Percentiles rank a stretch among this genome's conserved stretches.
Evolutionary conservation across 2,113 vertebrate genomes (phyloP).

Genomic region (Falcunculus frontatus): DNA sequence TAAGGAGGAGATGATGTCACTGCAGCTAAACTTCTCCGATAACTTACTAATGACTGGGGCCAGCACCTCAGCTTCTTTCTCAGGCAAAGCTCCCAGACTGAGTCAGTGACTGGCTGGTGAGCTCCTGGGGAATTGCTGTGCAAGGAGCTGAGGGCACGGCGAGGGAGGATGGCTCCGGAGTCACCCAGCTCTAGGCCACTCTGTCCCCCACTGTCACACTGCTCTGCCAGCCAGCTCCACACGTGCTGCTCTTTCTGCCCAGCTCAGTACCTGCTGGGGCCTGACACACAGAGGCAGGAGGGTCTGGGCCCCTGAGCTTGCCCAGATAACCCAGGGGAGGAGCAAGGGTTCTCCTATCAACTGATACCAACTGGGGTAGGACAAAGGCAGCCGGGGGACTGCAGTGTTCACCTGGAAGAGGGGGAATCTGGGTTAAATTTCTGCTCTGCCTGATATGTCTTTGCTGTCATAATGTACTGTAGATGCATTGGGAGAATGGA

Average conservation of each 20-base stretch:
- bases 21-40: neutral
- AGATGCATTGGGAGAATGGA: neutral
- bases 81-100: slow-evolving; percentile 1
- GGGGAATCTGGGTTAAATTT: neutral
- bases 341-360: neutral
- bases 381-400: neutral
- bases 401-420: neutral
- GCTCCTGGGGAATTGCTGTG: accelerated
- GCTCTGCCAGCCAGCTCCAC: neutral
- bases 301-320: neutral
- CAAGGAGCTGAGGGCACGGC: neutral
- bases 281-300: neutral
- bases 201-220: neutral
- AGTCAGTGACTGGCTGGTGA: neutral
- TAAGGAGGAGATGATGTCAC: slow-evolving; percentile 61
- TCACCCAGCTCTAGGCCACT: neutral
- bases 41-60: slow-evolving; percentile 22
- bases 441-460: neutral
- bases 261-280: neutral
- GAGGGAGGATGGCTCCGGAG: accelerated
- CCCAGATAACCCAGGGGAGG: neutral
- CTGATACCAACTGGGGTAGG: neutral
- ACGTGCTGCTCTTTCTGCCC: neutral
- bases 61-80: slow-evolving; percentile 28
- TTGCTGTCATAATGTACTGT: neutral